Percentiles rank a stretch among this genome's conserved stretches.
These are phyloP conservation scores for Rhabdornis inornatus DNA, from an alignment of 2,113 vertebrate genomes.

Conservation along the genomic window DNA sequence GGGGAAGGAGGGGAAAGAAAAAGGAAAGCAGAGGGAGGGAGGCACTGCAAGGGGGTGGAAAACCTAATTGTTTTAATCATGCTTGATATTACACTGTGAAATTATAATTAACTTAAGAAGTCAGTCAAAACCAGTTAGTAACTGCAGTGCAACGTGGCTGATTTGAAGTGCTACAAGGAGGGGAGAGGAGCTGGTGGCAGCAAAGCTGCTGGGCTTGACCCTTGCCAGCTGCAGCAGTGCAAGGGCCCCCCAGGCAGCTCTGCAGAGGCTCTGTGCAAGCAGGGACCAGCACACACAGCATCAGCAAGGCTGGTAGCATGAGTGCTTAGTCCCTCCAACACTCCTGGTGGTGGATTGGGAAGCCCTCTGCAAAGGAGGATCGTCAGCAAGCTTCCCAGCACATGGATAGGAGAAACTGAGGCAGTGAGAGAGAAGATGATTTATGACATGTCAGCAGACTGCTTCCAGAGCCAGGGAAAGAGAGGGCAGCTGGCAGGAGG, in stretches of 20 bases:
- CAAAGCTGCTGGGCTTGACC: neutral
- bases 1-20: neutral
- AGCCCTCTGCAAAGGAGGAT: neutral
- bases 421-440: neutral
- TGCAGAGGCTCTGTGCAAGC: neutral
- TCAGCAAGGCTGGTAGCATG: fast-evolving
- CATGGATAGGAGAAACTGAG: neutral
- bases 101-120: constrained; percentile 66
- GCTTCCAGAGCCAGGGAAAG: neutral
- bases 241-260: neutral
- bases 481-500: neutral
- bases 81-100: constrained; percentile 62
- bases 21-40: neutral
- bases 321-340: neutral
- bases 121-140: constrained; percentile 64
- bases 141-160: neutral
- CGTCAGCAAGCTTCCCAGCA: neutral
- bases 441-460: neutral
- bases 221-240: neutral
- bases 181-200: neutral
- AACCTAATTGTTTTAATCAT: constrained; percentile 65
- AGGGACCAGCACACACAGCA: neutral
- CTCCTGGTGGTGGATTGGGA: neutral
- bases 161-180: neutral
- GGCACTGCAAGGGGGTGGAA: neutral